Percentiles rank a stretch among this genome's conserved stretches.
Conservation (phyloP, 2,113 vertebrate species). For the Thymallus thymallus region DNA sequence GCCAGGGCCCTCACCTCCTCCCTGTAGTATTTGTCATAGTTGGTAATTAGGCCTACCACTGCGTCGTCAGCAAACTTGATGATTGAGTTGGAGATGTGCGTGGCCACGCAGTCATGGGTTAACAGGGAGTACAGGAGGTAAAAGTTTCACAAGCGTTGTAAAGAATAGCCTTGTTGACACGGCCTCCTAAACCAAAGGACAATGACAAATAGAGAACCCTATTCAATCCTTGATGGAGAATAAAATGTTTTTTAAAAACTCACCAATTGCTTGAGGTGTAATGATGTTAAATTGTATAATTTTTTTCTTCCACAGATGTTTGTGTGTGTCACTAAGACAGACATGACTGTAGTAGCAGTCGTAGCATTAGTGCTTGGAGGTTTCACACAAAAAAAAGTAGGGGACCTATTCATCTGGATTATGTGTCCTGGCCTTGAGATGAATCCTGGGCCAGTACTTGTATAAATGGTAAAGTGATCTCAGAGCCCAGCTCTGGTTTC, state of each 20-base stretch:
- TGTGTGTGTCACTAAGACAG: not conserved
- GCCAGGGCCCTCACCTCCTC: too few relatives aligned
- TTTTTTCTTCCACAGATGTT: not conserved
- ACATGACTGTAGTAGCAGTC: not conserved
- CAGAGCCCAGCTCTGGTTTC: conserved; percentile 83
- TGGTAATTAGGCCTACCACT: too few relatives aligned
- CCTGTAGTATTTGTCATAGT: too few relatives aligned
- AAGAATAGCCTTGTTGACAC: not conserved
- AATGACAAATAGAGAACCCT: not conserved
- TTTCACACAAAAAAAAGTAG: conserved; percentile 79
- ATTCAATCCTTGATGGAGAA: not conserved
- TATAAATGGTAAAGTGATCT: conserved; percentile 96
- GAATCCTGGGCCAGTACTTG: conserved; percentile 91
- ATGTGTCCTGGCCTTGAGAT: conserved; percentile 89
- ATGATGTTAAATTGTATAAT: not conserved
- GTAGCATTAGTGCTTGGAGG: conserved; percentile 59
- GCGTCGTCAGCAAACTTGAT: too few relatives aligned
- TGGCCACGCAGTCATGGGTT: too few relatives aligned
- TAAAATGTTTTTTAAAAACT: not conserved
- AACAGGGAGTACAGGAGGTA: too few relatives aligned
- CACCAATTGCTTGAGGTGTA: too few relatives aligned
- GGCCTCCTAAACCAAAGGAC: not conserved
- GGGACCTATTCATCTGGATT: conserved; percentile 88
- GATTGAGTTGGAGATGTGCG: too few relatives aligned
- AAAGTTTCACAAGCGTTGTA: too few relatives aligned